Conservation (phyloP, 2,888 invertebrate genomes). For the Miltochrista miniata region DNA sequence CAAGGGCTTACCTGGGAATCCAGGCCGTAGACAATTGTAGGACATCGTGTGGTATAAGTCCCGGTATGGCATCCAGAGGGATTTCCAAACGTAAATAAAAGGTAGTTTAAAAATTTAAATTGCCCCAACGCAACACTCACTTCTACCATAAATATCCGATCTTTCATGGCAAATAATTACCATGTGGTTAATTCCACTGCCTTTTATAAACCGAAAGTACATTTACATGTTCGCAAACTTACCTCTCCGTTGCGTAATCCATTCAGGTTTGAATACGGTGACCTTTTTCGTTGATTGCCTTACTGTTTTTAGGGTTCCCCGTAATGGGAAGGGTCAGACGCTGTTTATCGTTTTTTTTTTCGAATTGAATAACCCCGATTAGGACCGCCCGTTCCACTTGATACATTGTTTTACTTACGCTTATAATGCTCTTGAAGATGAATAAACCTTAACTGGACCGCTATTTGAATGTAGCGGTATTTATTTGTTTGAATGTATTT, state of each 20-base stretch:
- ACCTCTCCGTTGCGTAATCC: neutral
- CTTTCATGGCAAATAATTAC: conserved; percentile 4
- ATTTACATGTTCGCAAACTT: neutral
- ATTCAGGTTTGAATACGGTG: neutral
- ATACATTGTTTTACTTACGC: no score
- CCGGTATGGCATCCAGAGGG: no score
- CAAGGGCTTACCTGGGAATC: no score
- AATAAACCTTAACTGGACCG: no score
- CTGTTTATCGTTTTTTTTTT: neutral
- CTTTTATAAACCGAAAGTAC: neutral
- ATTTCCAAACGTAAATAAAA: no score
- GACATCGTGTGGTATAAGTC: no score
- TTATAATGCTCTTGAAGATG: no score
- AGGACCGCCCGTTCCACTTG: neutral
- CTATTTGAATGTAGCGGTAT: no score
- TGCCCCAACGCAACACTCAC: conserved; percentile 1
- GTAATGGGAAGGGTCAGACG: neutral
- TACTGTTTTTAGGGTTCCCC: neutral
- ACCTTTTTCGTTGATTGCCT: conserved; percentile 1
- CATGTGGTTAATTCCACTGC: neutral
- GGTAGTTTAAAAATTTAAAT: no score
- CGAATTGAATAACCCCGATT: conserved; percentile 1
- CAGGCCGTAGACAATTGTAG: no score
- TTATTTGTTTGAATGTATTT: no score
- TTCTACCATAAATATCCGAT: neutral